Base-by-base conservation (phyloP, 2,888 invertebrate genomes). In the Pseudanteris insignis region DNA sequence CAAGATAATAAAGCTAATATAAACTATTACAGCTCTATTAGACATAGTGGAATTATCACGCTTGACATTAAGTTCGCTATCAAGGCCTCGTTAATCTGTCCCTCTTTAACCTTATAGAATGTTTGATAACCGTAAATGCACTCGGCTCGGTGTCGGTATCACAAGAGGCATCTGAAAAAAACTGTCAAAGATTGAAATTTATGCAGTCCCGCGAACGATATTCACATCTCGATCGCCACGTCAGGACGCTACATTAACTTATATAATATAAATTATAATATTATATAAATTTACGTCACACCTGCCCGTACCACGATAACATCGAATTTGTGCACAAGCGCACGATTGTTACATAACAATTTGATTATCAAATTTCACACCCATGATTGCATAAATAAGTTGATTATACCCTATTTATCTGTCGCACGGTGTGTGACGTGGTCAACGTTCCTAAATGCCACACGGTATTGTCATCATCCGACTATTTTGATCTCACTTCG, bases 251-350 rank as follows among this genome's bases (percentile, higher is more conserved):
- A 41, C 34, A 51, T 41, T 51, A 28, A 29, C 24, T 32, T 18
- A 18, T n/a, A n/a, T 18, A 4, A 18, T 18, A 18, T 18, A 18
- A 18, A 18, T n/a, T n/a, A n/a, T n/a, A n/a, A n/a, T 37, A 37
- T 53, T 53, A 44, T 37, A 38, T 46, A 44, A 54, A 46, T 54
- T 53, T 38, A 36, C 46, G 26, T 46, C 38, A 46, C 33, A 33
- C 37, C 15, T 34, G 25, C 18, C 44, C 32, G 3, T 33, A 33
- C 26, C 32, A 26, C 25, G 46, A 46, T 54, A 54, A 38, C 25
- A 18, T n/a, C n/a, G 8, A 28, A 26, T 21, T 26, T 41, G 10
- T 34, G 15, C 28, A 34, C 50, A 53, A 15, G n/a, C n/a, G n/a
- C n/a, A n/a, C n/a, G n/a, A n/a, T n/a, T n/a, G n/a, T n/a, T n/a